Evolutionary conservation across 2,113 vertebrate species (phyloP).

Genomic region (Uria aalge): DNA sequence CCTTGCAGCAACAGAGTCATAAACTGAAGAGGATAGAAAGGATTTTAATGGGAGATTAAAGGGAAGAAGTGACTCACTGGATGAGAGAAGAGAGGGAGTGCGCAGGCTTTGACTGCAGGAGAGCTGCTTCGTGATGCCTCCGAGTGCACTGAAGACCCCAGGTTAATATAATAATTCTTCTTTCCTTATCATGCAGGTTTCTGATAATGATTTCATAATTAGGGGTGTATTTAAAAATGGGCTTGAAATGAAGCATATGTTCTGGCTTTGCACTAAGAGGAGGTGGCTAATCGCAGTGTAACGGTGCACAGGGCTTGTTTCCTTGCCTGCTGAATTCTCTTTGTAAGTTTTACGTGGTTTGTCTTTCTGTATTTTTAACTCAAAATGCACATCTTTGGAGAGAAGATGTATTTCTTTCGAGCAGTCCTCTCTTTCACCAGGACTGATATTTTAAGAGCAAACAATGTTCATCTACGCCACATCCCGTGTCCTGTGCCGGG

Average conservation of each 20-base stretch:
- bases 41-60: constrained; percentile 69
- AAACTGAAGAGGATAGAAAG: constrained; percentile 70
- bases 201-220: constrained; percentile 22
- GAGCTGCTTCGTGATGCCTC: constrained; percentile 15
- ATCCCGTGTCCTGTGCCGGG: not conserved
- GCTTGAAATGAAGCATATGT: not conserved
- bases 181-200: constrained; percentile 28
- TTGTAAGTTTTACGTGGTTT: not conserved
- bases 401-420: not conserved
- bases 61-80: constrained; percentile 57
- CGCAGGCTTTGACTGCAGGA: constrained; percentile 38
- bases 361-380: not conserved
- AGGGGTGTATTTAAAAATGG: constrained; percentile 16
- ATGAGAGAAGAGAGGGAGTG: constrained; percentile 38
- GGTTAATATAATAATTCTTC: constrained; percentile 53
- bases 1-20: constrained; percentile 64
- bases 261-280: not conserved
- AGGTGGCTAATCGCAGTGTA: not conserved
- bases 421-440: not conserved
- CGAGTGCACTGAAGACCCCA: constrained; percentile 10
- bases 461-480: not conserved
- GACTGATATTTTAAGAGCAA: not conserved
- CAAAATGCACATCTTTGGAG: not conserved
- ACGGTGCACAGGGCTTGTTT: not conserved
- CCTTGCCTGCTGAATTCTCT: not conserved